These are phyloP conservation scores for Cheirogaleus major DNA, from an alignment of 2,797 vertebrate genomes.

Conservation along the genomic window DNA sequence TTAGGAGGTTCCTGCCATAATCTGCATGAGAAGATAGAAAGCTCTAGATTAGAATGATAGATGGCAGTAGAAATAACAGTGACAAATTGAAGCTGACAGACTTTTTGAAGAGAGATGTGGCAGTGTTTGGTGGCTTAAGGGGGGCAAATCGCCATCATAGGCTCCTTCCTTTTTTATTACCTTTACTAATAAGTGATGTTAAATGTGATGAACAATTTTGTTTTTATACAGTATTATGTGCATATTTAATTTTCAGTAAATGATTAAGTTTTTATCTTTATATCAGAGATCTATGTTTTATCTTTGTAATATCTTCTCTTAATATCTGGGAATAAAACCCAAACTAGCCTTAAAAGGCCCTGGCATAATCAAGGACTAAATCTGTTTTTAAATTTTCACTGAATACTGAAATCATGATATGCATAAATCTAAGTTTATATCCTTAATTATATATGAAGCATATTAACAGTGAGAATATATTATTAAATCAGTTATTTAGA, in stretches of 20 bases:
- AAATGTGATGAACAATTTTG: neutral
- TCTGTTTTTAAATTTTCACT: neutral
- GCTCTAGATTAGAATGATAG: neutral
- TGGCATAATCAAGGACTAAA: constrained; percentile 5
- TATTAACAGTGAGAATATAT: neutral
- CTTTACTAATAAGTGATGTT: neutral
- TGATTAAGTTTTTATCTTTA: neutral
- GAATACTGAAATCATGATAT: constrained; percentile 31
- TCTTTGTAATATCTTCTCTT: neutral
- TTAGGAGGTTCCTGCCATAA: constrained; percentile 5
- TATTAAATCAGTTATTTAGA: neutral
- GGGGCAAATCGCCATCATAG: neutral
- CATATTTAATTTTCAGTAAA: constrained; percentile 13
- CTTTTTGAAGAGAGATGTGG: neutral
- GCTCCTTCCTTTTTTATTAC: neutral
- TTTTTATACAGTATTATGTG: neutral
- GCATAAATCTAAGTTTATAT: constrained; percentile 3
- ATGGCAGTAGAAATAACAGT: neutral
- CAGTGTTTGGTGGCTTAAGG: neutral
- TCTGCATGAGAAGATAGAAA: constrained; percentile 25
- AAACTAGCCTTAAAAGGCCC: constrained; percentile 16
- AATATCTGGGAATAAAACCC: constrained; percentile 6
- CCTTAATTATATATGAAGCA: neutral
- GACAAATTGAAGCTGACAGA: neutral
- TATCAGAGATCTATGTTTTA: neutral